phyloP scores from a whole-genome alignment of 1,140 invertebrate genomes.

The Tribolium castaneum region DNA sequence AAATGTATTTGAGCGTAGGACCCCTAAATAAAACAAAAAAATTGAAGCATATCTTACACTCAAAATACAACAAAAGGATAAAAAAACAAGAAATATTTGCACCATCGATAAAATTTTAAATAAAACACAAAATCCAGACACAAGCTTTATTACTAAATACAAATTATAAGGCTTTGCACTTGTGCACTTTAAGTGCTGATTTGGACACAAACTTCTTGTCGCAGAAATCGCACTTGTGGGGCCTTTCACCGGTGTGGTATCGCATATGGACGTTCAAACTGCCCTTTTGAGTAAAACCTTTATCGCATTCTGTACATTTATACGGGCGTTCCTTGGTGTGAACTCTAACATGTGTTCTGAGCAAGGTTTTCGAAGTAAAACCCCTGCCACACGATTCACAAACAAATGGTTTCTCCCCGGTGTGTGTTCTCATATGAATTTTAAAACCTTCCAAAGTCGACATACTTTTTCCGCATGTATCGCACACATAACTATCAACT shows the following conservation, averaged over 20 bases:
- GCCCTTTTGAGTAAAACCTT: slow-evolving; percentile 59
- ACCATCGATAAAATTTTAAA: too few species aligned
- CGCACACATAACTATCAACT: neutral
- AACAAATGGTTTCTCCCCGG: slow-evolving; percentile 7
- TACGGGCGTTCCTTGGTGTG: slow-evolving; percentile 63
- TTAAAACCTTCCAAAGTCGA: neutral
- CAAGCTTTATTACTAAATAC: too few species aligned
- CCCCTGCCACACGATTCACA: slow-evolving; percentile 36
- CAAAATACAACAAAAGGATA: too few species aligned
- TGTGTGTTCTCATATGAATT: slow-evolving; percentile 6
- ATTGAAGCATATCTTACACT: too few species aligned
- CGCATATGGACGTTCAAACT: slow-evolving; percentile 69
- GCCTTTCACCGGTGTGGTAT: slow-evolving; percentile 68
- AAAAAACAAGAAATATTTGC: too few species aligned
- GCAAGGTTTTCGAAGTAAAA: neutral
- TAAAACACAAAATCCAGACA: too few species aligned
- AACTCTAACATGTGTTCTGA: slow-evolving; percentile 58
- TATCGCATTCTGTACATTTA: slow-evolving; percentile 64
- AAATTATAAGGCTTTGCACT: too few species aligned
- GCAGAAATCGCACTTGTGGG: slow-evolving; percentile 63
- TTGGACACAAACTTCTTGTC: slow-evolving; percentile 76
- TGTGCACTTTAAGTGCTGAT: slow-evolving; percentile 76
- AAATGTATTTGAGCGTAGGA: too few species aligned
- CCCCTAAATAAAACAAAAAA: too few species aligned
- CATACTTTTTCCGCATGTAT: neutral